Evolutionary conservation across 2,113 vertebrate genomes (phyloP), one percentile per base, ranked within the genome.

Genomic region (Pipra filicauda): DNA sequence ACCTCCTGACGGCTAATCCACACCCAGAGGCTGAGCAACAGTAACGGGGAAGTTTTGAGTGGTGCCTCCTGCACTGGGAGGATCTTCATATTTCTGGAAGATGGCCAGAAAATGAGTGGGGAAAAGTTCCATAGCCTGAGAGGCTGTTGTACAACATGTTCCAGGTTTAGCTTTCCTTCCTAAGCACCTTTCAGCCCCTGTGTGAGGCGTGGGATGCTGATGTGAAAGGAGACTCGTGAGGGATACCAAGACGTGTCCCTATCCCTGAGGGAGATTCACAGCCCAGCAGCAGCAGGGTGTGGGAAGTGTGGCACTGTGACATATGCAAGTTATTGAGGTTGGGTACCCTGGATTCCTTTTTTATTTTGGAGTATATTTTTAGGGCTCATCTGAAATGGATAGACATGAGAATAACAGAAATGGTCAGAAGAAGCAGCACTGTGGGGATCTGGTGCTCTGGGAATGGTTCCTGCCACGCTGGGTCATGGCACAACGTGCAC

Each of bases 301-400:
- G 49, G 61, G 23, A 59, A 72, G 1, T 0, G 0, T 55, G 39
- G 48, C 5, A 15, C 26, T 6, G n/a, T 12, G 54, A 4, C 0
- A 0, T 3, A 4, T 11, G 52, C 0, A 3, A 28, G 20, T 81
- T 46, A 44, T 4, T 54, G 31, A 77, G 55, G 15, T 0, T 20
- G 3, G 16, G 33, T 43, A 31, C 16, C 3, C 24, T 52, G 39
- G 48, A 6, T 27, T 43, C 1, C 8, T 48, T 62, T 86, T 82
- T 80, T 80, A 30, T 24, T 11, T 26, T 65, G 20, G 37, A 66
- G 35, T 73, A 2, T 12, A 12, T 48, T 57, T 81, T 46, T 48
- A 66, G 64, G 28, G 5, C 27, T 57, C 12, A 20, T 13, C 10
- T 94, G 9, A 71, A 82, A 31, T 27, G 10, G n/a, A 37, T 57